Evolutionary conservation across 1,140 invertebrate species (phyloP), one percentile per base, ranked within the genome.

Genomic region (Caenorhabditis brenneri): DNA sequence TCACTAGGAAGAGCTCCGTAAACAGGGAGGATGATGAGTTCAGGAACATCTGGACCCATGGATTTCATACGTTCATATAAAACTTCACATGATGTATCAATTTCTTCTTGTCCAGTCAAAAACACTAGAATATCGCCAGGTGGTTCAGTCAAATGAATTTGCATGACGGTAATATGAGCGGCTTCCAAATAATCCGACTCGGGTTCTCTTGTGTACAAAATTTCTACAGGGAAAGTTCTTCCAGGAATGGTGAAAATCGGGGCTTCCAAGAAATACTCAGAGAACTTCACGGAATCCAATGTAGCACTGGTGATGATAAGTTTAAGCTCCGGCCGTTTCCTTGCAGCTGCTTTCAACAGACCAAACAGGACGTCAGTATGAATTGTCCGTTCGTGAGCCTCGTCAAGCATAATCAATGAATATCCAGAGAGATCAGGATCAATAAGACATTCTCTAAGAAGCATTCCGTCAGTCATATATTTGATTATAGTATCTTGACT

Each of bases 381-480:
- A 85, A 99, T 97, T 0, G 96, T 98, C 19, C 97, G 93, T 92
- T 99, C 97, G 90, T 99, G 97, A 83, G 97, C 97, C 91, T 99
- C 97, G 88, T 99, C 97, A 92, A 99, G 94, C 96, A 99, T 99
- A 60, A 99, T 96, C 0, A 98, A 95, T 0, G 96, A 95, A 92
- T 99, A 99, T 31, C 93, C 93, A 2, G 83, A 55, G 22, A 99
- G 92, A 91, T 98, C 96, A 0, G 96, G 93, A 91, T 99, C 98
- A 91, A 99, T 95, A 0, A 99, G 93, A 92, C 97, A 99, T 91
- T 99, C 98, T 87, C 97, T 93, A 3, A 99, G 92, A 88, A 99
- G 93, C 97, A 99, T 99, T 93, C 97, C 97, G 88, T 99, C 97
- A 88, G 97, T 99, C 96, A 99, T 98, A 94, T 98, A 98, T 93